Percentiles rank a stretch among this genome's conserved stretches.
These are phyloP conservation scores for Pteromalus puparum DNA, from an alignment of 1,140 invertebrate species.

Conservation along the genomic window DNA sequence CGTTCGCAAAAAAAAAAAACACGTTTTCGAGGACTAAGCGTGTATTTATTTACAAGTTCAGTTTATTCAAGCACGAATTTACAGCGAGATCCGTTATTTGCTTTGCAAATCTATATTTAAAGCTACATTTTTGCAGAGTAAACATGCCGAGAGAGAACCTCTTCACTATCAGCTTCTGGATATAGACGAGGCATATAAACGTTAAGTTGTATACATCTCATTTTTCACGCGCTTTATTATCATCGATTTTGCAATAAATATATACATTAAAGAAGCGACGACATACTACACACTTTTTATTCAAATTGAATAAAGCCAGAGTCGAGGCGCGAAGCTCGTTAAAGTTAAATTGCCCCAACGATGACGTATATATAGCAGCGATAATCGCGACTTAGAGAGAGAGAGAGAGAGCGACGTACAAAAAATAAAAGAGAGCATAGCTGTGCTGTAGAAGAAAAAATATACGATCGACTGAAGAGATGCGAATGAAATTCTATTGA, in stretches of 20 bases:
- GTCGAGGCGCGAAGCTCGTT: slow-evolving; percentile 11
- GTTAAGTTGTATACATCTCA: background rate
- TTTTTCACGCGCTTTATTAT: too few relatives aligned
- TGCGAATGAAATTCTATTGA: background rate
- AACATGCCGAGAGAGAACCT: too few relatives aligned
- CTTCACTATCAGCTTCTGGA: too few relatives aligned
- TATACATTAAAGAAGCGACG: too few relatives aligned
- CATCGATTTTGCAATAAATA: background rate
- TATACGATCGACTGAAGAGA: background rate
- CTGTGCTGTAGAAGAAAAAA: background rate
- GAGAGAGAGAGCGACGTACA: too few relatives aligned
- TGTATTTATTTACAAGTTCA: background rate
- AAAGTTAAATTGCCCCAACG: slow-evolving; percentile 32
- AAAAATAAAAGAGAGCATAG: background rate
- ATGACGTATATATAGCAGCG: background rate
- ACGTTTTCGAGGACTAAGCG: too few relatives aligned
- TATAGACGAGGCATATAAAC: too few relatives aligned
- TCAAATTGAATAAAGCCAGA: background rate
- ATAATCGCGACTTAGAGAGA: slow-evolving; percentile 3
- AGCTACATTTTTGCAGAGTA: too few relatives aligned
- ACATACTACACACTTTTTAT: background rate
- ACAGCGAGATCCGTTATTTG: background rate
- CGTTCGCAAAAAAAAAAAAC: background rate
- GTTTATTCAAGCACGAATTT: background rate
- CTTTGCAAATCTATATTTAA: background rate